Evolutionary conservation across 2,888 invertebrate genomes (phyloP), one percentile per base, ranked within the genome.

Genomic region (Smittia sp.): DNA sequence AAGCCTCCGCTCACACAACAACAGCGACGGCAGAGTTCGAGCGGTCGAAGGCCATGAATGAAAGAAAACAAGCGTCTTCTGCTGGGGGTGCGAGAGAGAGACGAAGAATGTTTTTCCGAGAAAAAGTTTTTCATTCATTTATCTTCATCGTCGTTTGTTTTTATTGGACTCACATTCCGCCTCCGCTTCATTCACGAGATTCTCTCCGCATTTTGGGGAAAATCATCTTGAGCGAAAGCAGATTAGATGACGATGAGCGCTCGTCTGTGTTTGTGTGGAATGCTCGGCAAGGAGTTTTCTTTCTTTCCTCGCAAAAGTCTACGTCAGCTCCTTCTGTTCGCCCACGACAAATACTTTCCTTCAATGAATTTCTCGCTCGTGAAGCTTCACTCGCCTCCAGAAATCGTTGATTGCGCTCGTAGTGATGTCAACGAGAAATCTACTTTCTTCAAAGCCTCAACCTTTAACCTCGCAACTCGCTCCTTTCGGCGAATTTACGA

Each of bases 151-250:
- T 63, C 63, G 25, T 27, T 27, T 63, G 63, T 63, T 72, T 72
- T 72, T 70, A 18, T 72, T 72, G 62, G 72, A 62, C 72, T 72
- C 72, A 38, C 38, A 62, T 20, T n/a, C 62, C 72, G 39, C 72
- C 72, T 62, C 32, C 62, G 70, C 69, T 27, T 13, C 52, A 69
- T 69, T 66, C 66, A 66, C 69, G 15, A 69, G 15, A 13, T 68
- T 6, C n/a, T n/a, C n/a, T n/a, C n/a, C n/a, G n/a, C n/a, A n/a
- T 65, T 65, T 54, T 15, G 54, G 6, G 54, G 7, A n/a, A n/a
- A 11, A 15, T 52, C 18, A 6, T 52, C 18, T 52, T n/a, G 18
- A 52, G 18, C 18, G 52, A 52, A 18, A 52, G 52, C n/a, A 52
- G 52, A 18, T 52, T 52, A n/a, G 18, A 52, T n/a, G 52, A 52